phyloP scores from a whole-genome alignment of 2,797 vertebrate genomes.

The Momotus momota region DNA sequence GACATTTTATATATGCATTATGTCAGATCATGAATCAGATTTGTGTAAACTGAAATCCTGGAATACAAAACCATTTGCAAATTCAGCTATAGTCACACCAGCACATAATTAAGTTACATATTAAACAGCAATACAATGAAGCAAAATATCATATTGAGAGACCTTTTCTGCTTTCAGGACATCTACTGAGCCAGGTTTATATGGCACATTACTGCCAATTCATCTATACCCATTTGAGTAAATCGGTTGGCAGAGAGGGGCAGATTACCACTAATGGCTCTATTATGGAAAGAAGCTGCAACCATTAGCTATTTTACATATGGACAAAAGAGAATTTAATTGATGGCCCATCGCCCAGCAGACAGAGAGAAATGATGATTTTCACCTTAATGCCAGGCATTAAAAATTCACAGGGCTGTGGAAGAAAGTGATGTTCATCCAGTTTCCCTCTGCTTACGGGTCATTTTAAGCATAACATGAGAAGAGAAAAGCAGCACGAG shows the following conservation, averaged over 20 bases:
- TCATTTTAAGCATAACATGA: constrained; percentile 57
- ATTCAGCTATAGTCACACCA: constrained; percentile 28
- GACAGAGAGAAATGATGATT: constrained; percentile 63
- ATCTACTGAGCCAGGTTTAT: constrained; percentile 60
- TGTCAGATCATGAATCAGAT: constrained; percentile 59
- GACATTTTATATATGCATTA: constrained; percentile 71
- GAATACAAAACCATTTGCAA: constrained; percentile 48
- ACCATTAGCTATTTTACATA: constrained; percentile 71
- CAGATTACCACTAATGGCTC: constrained; percentile 63
- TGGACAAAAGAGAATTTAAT: constrained; percentile 64
- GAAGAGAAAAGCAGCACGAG: constrained; percentile 28
- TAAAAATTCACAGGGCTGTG: constrained; percentile 51
- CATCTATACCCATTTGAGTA: constrained; percentile 69
- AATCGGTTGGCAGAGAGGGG: constrained; percentile 59
- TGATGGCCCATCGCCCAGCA: constrained; percentile 45
- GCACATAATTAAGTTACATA: constrained; percentile 35
- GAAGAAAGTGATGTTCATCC: constrained; percentile 38
- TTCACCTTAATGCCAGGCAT: constrained; percentile 70
- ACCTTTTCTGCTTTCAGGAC: constrained; percentile 57
- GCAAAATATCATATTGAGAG: constrained; percentile 44
- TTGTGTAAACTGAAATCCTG: constrained; percentile 53
- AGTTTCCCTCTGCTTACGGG: constrained; percentile 35
- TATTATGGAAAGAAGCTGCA: constrained; percentile 72
- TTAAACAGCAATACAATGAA: constrained; percentile 31
- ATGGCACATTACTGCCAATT: constrained; percentile 56